Conservation (phyloP, 2,888 invertebrate genomes). For the Cheilosia impressa region DNA sequence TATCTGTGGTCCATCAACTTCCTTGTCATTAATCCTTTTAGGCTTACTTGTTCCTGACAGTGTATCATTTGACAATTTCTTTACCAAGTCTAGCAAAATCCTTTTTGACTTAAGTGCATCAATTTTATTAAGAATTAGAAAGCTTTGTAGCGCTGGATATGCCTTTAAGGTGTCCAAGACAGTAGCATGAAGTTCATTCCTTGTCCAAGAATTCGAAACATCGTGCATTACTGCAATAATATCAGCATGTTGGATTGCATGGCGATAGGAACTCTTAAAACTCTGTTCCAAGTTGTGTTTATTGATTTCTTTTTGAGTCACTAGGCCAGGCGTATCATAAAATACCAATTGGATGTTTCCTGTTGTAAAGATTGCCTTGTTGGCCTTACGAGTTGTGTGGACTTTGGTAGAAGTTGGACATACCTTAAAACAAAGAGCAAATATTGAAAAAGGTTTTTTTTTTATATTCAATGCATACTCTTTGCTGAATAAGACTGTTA, state of each 20-base stretch:
- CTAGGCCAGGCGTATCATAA: conserved; percentile 96
- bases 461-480: conserved; percentile 85
- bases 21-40: conserved; percentile 9
- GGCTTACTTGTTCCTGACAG: conserved; percentile 79
- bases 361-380: conserved; percentile 89
- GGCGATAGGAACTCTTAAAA: conserved; percentile 85
- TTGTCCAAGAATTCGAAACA: conserved; percentile 88
- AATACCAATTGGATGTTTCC: conserved; percentile 94
- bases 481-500: conserved; percentile 92
- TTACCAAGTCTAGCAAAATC: conserved; percentile 89
- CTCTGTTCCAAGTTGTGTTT: conserved; percentile 85
- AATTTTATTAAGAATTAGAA: conserved; percentile 96
- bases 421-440: conserved; percentile 85
- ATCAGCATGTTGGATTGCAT: conserved; percentile 88
- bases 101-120: conserved; percentile 89
- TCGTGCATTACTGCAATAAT: conserved; percentile 95
- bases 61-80: conserved; percentile 87
- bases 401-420: conserved; percentile 96
- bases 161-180: conserved; percentile 88
- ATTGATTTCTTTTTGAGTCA: conserved; percentile 87
- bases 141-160: conserved; percentile 86
- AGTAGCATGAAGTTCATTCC: conserved; percentile 88
- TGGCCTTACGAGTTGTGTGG: conserved; percentile 92
- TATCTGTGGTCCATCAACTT: conserved; percentile 21
- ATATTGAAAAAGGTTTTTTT: not conserved